Evolutionary conservation across 2,113 vertebrate genomes (phyloP).

Genomic region (Polypterus senegalus): DNA sequence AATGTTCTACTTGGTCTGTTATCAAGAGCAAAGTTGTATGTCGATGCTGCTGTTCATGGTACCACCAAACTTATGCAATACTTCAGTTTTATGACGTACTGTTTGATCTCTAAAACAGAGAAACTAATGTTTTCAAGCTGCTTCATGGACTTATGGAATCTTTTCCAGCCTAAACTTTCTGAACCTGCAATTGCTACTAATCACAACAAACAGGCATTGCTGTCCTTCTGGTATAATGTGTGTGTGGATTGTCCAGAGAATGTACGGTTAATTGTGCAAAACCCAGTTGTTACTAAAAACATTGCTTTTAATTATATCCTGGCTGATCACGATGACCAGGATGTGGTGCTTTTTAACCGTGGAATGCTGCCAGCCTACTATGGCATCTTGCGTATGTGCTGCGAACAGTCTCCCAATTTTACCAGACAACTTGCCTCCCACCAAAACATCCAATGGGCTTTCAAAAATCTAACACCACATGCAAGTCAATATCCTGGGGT

Average conservation of each 20-base stretch:
- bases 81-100: constrained; percentile 98
- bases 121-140: constrained; percentile 97
- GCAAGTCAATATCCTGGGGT: constrained; percentile 98
- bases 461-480: constrained; percentile 97
- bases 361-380: constrained; percentile 98
- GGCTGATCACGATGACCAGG: constrained; percentile 96
- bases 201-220: constrained; percentile 97
- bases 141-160: constrained; percentile 99
- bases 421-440: constrained; percentile 90
- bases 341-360: constrained; percentile 97
- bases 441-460: constrained; percentile 99
- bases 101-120: constrained; percentile 97
- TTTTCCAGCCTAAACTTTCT: constrained; percentile 96
- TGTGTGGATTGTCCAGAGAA: constrained; percentile 95
- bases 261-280: constrained; percentile 93
- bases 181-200: constrained; percentile 97
- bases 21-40: constrained; percentile 90
- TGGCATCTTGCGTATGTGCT: constrained; percentile 94
- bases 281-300: constrained; percentile 96
- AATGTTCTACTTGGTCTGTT: constrained; percentile 88
- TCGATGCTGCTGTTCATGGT: constrained; percentile 90
- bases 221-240: constrained; percentile 97
- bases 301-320: constrained; percentile 99
- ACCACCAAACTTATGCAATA: constrained; percentile 97
- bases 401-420: constrained; percentile 87